Evolutionary conservation across 1,140 invertebrate species (phyloP).

Genomic region (Cheumatopsyche charites): DNA sequence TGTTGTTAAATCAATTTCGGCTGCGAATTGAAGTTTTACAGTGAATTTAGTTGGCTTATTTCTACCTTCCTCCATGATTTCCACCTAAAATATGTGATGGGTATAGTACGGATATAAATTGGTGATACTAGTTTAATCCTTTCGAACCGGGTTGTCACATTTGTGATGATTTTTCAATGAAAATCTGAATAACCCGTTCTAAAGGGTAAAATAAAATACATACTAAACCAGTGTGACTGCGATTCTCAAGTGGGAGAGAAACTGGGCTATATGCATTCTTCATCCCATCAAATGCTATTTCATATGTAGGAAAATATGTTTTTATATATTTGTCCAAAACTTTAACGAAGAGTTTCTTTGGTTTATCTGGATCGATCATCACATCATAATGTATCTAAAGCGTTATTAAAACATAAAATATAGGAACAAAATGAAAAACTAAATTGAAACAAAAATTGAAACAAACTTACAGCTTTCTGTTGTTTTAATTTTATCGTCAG

Average conservation of each 20-base stretch:
- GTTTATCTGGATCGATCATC: constrained; percentile 55
- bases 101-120: neutral
- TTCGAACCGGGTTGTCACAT: too few relatives aligned
- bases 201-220: constrained; percentile 1
- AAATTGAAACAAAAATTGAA: neutral
- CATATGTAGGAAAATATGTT: constrained; percentile 52
- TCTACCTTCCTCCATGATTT: constrained; percentile 57
- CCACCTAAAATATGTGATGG: constrained; percentile 28
- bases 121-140: neutral
- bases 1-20: constrained; percentile 49
- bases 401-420: constrained; percentile 11
- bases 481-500: neutral
- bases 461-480: constrained; percentile 10
- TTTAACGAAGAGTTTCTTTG: constrained; percentile 52
- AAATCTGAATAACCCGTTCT: neutral
- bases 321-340: constrained; percentile 53
- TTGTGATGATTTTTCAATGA: neutral
- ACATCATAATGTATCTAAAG: constrained; percentile 59
- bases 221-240: neutral
- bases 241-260: constrained; percentile 36
- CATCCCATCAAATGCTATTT: constrained; percentile 73
- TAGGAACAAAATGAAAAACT: neutral
- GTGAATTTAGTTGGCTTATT: constrained; percentile 61
- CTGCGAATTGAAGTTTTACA: constrained; percentile 64
- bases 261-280: constrained; percentile 66